Evolutionary conservation across 2,888 invertebrate genomes (phyloP).

Genomic region (Acrobasis consociella): DNA sequence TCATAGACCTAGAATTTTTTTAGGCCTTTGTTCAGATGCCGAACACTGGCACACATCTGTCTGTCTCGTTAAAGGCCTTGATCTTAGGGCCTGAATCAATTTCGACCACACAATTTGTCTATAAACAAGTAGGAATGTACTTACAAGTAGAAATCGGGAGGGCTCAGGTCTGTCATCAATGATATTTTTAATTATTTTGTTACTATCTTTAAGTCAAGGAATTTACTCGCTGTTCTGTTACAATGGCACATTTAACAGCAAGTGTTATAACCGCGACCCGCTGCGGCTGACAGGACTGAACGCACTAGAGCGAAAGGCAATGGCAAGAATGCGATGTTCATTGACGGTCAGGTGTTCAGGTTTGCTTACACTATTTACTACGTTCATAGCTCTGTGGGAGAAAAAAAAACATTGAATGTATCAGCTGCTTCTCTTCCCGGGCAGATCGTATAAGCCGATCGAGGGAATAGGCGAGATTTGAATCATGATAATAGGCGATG

Average conservation of each 20-base stretch:
- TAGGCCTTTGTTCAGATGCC: no score
- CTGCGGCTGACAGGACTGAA: conserved; percentile 43
- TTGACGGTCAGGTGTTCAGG: conserved; percentile 51
- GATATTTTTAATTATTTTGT: conserved; percentile 34
- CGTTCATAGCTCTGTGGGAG: no score
- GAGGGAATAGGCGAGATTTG: no score
- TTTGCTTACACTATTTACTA: conserved; percentile 25
- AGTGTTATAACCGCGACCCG: conserved; percentile 60
- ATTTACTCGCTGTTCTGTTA: conserved; percentile 55
- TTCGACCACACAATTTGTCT: no score
- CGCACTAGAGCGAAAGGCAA: conserved; percentile 31
- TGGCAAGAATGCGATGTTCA: conserved; percentile 53
- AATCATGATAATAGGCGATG: no score
- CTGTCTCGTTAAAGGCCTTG: no score
- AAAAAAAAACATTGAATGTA: no score
- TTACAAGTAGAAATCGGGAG: conserved; percentile 22
- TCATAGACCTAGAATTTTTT: no score
- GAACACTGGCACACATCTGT: no score
- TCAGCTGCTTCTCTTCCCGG: no score
- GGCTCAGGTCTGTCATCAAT: conserved; percentile 24
- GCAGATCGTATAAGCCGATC: no score
- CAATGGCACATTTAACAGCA: conserved; percentile 62
- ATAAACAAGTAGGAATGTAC: not conserved
- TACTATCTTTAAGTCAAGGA: conserved; percentile 35
- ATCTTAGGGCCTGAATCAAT: no score